A percentile compares a stretch with the other conserved stretches of the same genome.
phyloP scores from a whole-genome alignment of 2,113 vertebrate genomes.

The Lophotis ruficrista region DNA sequence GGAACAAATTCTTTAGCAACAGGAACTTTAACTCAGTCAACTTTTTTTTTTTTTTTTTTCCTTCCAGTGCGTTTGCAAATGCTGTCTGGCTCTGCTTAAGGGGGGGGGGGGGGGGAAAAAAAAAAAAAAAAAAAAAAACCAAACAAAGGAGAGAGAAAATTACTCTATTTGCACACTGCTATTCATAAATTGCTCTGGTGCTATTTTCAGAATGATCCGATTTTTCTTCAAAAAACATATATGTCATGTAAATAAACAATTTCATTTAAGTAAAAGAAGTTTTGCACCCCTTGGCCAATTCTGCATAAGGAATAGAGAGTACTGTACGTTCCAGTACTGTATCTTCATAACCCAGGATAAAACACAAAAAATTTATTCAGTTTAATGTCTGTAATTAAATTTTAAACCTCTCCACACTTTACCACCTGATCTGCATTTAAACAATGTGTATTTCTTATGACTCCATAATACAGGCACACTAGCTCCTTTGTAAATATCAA shows the following conservation, averaged over 20 bases:
- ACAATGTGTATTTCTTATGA: background rate
- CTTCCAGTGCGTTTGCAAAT: background rate
- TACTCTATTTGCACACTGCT: background rate
- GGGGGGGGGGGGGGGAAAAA: too few relatives aligned
- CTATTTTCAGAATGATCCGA: background rate
- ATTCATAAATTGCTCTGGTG: background rate
- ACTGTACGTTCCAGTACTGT: background rate
- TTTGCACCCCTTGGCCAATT: background rate
- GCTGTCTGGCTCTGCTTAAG: background rate
- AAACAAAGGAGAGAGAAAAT: background rate
- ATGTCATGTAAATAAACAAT: fast-evolving
- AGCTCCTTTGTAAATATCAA: background rate
- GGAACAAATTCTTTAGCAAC: conserved; percentile 39
- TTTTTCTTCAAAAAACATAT: background rate
- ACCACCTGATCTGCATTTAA: background rate
- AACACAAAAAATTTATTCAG: background rate
- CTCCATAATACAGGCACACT: background rate
- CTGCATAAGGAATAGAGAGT: background rate
- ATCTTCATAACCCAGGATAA: background rate
- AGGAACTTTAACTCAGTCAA: conserved; percentile 14
- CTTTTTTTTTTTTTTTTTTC: background rate
- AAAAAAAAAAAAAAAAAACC: background rate
- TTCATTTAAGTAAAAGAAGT: background rate
- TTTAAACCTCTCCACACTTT: background rate
- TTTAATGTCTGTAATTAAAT: background rate